These are phyloP conservation scores for Phoenicopterus ruber DNA, from an alignment of 2,113 vertebrate species.

Conservation along the genomic window DNA sequence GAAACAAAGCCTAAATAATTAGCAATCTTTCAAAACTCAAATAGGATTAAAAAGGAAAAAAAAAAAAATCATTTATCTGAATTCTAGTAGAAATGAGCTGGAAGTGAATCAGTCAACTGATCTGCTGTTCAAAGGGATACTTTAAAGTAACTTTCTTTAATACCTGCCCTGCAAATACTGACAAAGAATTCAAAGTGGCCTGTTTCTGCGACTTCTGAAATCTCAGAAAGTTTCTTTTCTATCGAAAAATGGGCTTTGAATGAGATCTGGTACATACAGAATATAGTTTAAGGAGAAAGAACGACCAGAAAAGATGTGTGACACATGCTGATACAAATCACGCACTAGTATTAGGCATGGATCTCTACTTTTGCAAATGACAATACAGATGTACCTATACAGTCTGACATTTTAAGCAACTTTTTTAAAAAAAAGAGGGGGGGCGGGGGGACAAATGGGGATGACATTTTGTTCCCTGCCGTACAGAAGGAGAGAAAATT, in stretches of 20 bases:
- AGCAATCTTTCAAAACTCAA: not conserved
- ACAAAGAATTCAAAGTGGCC: not conserved
- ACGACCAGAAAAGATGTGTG: not conserved
- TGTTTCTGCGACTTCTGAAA: not conserved
- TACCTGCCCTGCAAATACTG: not conserved
- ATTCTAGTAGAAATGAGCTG: not conserved
- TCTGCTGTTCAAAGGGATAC: not conserved
- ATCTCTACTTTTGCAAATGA: not conserved
- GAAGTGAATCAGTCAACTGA: not conserved
- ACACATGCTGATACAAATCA: not conserved
- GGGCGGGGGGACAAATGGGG: not conserved
- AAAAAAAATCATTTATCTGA: not conserved
- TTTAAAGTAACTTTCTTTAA: not conserved
- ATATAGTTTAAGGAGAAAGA: not conserved
- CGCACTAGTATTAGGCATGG: not conserved
- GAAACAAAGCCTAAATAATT: not conserved
- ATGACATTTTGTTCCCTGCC: constrained; percentile 16
- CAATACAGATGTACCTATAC: not conserved
- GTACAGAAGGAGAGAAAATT: not conserved
- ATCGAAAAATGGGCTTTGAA: not conserved
- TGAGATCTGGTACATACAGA: not conserved
- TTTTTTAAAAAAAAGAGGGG: not conserved
- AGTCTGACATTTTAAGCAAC: not conserved
- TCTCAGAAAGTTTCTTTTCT: not conserved
- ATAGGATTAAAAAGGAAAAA: not conserved